Conservation (phyloP, 2,113 vertebrate genomes). For the Ceuthmochares aereus region DNA sequence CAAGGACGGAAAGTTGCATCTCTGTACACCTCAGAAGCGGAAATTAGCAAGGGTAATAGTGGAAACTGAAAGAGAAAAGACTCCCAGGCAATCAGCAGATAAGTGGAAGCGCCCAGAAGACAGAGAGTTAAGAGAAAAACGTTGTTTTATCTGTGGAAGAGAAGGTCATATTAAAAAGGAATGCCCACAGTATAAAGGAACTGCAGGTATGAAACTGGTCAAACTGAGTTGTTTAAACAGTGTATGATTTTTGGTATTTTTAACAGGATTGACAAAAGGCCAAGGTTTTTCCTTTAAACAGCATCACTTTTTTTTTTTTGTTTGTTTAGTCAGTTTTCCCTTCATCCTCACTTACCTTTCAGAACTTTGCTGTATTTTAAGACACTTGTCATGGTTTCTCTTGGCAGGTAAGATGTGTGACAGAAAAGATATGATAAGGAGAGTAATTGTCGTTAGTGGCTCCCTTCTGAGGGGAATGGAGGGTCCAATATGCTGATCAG, state of each 20-base stretch:
- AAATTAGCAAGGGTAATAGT: conserved; percentile 22
- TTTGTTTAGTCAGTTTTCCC: background rate
- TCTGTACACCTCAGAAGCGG: conserved; percentile 51
- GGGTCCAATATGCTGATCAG: too few relatives aligned
- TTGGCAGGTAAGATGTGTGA: background rate
- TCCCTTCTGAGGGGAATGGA: too few relatives aligned
- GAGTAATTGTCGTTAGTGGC: too few relatives aligned
- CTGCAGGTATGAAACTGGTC: conserved; percentile 77
- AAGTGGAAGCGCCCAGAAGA: conserved; percentile 86
- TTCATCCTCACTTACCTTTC: background rate
- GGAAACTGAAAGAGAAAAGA: conserved; percentile 77
- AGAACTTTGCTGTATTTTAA: background rate
- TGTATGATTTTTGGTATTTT: background rate
- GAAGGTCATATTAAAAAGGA: conserved; percentile 92
- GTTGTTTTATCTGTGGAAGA: conserved; percentile 91
- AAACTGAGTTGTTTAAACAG: background rate
- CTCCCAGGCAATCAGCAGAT: conserved; percentile 75
- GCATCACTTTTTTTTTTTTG: background rate
- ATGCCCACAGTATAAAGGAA: conserved; percentile 85
- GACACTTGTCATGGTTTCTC: background rate
- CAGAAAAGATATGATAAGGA: background rate
- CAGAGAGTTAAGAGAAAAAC: conserved; percentile 80
- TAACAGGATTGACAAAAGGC: background rate
- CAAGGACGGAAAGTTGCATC: conserved; percentile 65
- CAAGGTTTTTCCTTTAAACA: background rate